These are phyloP conservation scores for Barnardius zonarius DNA, from an alignment of 2,113 vertebrate genomes.

Conservation along the genomic window DNA sequence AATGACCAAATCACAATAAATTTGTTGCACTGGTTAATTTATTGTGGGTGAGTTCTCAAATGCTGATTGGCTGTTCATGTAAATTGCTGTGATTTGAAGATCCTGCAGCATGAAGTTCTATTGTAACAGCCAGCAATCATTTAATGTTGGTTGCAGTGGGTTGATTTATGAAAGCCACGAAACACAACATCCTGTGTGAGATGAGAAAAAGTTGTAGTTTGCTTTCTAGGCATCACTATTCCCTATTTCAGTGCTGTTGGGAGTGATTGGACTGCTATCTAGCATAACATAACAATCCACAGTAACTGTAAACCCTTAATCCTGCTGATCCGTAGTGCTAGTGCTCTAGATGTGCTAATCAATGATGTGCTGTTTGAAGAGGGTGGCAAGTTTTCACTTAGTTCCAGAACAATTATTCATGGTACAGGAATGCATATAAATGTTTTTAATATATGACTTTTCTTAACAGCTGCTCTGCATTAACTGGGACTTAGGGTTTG, in stretches of 20 bases:
- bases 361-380: neutral
- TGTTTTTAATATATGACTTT: neutral
- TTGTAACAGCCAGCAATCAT: neutral
- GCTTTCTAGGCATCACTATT: neutral
- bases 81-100: neutral
- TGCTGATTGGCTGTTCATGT: neutral
- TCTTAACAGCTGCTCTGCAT: neutral
- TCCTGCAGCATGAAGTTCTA: neutral
- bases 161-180: neutral
- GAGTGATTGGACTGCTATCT: slow-evolving; percentile 34
- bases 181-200: neutral
- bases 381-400: neutral
- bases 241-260: neutral
- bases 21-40: neutral
- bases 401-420: neutral
- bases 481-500: neutral
- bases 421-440: neutral
- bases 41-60: neutral
- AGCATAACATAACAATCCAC: neutral
- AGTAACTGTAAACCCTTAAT: neutral
- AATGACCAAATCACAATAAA: slow-evolving; percentile 11
- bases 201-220: neutral
- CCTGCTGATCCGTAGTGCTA: neutral
- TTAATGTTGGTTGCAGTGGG: neutral
- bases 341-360: neutral